Percentiles rank a stretch among this genome's conserved stretches.
These are phyloP conservation scores for Enteromius trimaculatus DNA, from an alignment of 2,797 vertebrate genomes.

Conservation along the genomic window DNA sequence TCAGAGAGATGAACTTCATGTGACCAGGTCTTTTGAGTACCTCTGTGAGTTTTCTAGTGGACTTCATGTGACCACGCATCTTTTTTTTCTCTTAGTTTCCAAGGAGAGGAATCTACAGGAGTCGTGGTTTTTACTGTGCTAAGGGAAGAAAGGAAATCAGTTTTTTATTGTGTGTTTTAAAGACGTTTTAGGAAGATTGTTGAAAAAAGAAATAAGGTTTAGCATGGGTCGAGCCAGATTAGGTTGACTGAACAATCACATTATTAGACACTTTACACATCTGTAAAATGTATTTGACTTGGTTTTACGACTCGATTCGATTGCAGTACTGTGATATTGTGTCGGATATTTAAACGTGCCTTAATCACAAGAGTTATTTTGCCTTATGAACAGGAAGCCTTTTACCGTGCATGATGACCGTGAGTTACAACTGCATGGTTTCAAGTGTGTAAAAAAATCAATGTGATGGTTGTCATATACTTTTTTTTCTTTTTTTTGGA, in stretches of 20 bases:
- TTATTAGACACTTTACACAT: neutral
- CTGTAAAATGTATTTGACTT: neutral
- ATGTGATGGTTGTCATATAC: neutral
- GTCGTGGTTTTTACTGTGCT: neutral
- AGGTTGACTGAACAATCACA: slow-evolving; percentile 31
- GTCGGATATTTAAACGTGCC: slow-evolving; percentile 11
- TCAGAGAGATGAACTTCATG: neutral
- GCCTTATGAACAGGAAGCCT: slow-evolving; percentile 6
- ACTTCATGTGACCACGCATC: neutral
- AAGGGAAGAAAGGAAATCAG: neutral
- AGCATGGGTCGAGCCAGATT: neutral
- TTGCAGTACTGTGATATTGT: slow-evolving; percentile 22
- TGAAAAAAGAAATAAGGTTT: neutral
- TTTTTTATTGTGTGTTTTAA: neutral
- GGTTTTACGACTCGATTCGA: neutral
- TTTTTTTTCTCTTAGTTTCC: neutral
- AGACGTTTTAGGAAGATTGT: neutral
- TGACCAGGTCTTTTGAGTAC: neutral
- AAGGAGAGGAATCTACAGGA: slow-evolving; percentile 4
- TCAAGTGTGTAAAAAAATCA: neutral
- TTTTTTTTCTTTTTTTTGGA: neutral
- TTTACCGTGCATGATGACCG: neutral
- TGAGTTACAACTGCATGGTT: neutral
- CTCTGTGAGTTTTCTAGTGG: slow-evolving; percentile 5
- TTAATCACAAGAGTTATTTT: slow-evolving; percentile 21